Base-by-base conservation (phyloP, 2,888 invertebrate species). In the Dicyrtomina minuta region DNA sequence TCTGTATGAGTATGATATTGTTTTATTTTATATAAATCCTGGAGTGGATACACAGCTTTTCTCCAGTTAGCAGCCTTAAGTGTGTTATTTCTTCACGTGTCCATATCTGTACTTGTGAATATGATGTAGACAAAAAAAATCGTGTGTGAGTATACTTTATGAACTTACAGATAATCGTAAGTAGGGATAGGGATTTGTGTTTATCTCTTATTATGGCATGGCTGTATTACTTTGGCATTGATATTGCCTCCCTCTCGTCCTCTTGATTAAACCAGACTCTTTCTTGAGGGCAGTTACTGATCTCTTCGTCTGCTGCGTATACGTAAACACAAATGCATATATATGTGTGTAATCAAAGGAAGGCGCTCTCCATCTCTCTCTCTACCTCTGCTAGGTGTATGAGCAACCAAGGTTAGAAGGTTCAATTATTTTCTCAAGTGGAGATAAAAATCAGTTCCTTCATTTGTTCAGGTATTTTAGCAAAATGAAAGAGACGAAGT, bases 361-460 rank as follows among this genome's bases (percentile, higher is more conserved):
- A 49, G 26, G 46, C 33, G 58, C 39, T 58, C 51, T 62, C 5
- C 27, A n/a, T 33, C 3, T 3, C 33, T 33, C 33, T 33, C 4
- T 33, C 33, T 33, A 33, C 33, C 3, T n/a, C n/a, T n/a, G n/a
- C n/a, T n/a, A n/a, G n/a, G n/a, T n/a, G n/a, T n/a, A 33, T 33
- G 33, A 33, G 33, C 33, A 8, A 33, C 51, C 20, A 27, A 55
- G 64, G 44, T 41, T 60, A 60, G 26, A 44, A 27, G 17, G 46
- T 62, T 65, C 53, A 65, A 65, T 65, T 65, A 65, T 65, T 62
- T 65, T 53, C n/a, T 65, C 64, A 51, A 65, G 64, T n/a, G 22
- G n/a, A 65, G 64, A 65, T 65, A 65, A 51, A n/a, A 65, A 65
- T 65, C 64, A 65, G 53, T 65, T 51, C 53, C 64, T 65, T 65